Evolutionary conservation across 1,140 invertebrate genomes (phyloP), one percentile per base, ranked within the genome.

Genomic region (Nebria ingens): DNA sequence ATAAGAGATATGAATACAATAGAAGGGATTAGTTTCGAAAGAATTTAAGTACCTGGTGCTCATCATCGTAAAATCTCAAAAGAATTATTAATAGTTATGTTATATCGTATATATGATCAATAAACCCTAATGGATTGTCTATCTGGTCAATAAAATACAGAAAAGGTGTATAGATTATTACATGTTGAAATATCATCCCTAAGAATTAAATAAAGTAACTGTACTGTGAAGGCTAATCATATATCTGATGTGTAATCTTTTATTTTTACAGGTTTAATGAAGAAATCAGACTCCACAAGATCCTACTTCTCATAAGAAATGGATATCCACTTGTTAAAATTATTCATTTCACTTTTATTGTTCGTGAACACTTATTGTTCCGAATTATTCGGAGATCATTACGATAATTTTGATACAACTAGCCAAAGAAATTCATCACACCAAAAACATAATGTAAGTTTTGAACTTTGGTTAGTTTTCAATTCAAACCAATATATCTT

Each of bases 401-500:
- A 29, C 25, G 25, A 29, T 29, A 29, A 29, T 13, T 4, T 29
- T 13, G 13, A 29, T 13, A 13, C 4, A 29, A 29, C 4, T 29
- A 6, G 13, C 25, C 25, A 29, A 29, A 29, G 25, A 29, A 13
- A n/a, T n/a, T n/a, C n/a, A n/a, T n/a, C n/a, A n/a, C n/a, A n/a
- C n/a, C n/a, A n/a, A n/a, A n/a, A 34, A 34, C 25, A 17, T 45
- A 45, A 45, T 17, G 40, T 45, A 45, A 45, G 40, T 45, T 34
- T 34, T 34, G 25, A n/a, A 34, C 6, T 34, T 34, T 34, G n/a
- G 6, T 34, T 34, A 34, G 25, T 34, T 34, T n/a, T 34, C 25
- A 34, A 34, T 6, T 34, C 6, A 34, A 34, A n/a, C n/a, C 6
- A 34, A 34, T 9, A 34, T 34, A 34, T 34, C n/a, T 9, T 34